These are phyloP conservation scores for Zalophus californianus DNA, from an alignment of 2,797 vertebrate genomes.

Conservation along the genomic window DNA sequence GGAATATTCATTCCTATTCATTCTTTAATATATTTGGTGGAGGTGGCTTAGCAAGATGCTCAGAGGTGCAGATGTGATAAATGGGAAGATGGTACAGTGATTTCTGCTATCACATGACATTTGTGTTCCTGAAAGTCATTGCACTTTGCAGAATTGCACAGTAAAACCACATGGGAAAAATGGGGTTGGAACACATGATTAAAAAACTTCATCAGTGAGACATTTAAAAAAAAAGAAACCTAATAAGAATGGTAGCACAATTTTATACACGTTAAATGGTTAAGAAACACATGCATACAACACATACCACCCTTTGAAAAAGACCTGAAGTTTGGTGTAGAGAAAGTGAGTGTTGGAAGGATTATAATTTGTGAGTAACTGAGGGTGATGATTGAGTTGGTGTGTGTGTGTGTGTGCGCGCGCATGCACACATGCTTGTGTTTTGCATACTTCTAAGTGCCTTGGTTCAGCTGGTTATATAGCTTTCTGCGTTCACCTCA, in stretches of 20 bases:
- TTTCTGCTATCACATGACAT: neutral
- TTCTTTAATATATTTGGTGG: neutral
- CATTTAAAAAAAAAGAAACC: neutral
- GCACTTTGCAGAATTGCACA: neutral
- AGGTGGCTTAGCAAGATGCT: neutral
- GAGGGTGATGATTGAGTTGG: neutral
- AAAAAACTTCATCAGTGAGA: neutral
- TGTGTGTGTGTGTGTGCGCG: neutral
- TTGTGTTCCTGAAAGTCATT: neutral
- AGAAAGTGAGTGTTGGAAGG: neutral
- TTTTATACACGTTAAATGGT: neutral
- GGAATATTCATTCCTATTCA: neutral
- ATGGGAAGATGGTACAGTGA: neutral
- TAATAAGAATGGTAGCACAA: neutral
- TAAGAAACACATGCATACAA: neutral
- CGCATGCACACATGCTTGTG: fast-evolving
- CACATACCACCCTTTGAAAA: neutral
- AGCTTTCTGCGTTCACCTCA: neutral
- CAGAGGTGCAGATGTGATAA: neutral
- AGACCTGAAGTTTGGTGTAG: neutral
- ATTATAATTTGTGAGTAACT: neutral
- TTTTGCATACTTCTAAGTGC: neutral
- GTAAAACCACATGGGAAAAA: neutral
- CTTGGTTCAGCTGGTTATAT: neutral
- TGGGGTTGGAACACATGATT: neutral